Evolutionary conservation across 2,113 vertebrate genomes (phyloP).

Genomic region (Sclerurus mexicanus): DNA sequence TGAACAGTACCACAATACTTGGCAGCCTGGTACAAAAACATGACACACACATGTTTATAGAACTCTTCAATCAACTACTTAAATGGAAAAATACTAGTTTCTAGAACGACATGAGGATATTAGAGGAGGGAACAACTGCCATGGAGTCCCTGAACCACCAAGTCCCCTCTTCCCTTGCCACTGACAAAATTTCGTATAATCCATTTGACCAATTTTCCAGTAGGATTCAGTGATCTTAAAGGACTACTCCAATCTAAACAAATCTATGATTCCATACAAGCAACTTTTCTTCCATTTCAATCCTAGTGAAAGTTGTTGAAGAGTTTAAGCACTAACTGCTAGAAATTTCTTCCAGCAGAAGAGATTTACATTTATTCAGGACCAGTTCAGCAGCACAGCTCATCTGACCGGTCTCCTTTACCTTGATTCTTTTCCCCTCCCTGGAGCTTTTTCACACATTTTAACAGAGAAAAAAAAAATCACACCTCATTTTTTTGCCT

Average conservation of each 20-base stretch:
- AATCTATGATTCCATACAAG: not conserved
- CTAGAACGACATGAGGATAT: not conserved
- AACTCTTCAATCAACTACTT: not conserved
- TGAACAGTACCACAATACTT: not conserved
- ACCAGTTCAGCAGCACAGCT: not conserved
- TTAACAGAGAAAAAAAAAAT: not conserved
- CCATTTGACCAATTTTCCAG: not conserved
- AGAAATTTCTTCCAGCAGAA: not conserved
- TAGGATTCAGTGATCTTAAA: not conserved
- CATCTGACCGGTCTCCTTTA: not conserved
- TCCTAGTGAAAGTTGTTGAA: not conserved
- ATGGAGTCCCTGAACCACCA: not conserved
- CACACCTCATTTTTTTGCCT: not conserved
- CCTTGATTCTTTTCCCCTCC: not conserved
- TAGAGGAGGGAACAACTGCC: not conserved
- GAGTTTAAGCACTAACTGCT: not conserved
- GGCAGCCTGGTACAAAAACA: not conserved
- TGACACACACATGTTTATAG: not conserved
- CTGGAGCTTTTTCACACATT: not conserved
- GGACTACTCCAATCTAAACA: not conserved
- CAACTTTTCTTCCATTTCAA: not conserved
- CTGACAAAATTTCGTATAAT: not conserved
- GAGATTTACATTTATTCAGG: not conserved
- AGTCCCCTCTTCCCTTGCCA: not conserved
- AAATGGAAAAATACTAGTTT: not conserved